These are phyloP conservation scores for Melospiza georgiana DNA, from an alignment of 2,113 vertebrate species.

Conservation along the genomic window DNA sequence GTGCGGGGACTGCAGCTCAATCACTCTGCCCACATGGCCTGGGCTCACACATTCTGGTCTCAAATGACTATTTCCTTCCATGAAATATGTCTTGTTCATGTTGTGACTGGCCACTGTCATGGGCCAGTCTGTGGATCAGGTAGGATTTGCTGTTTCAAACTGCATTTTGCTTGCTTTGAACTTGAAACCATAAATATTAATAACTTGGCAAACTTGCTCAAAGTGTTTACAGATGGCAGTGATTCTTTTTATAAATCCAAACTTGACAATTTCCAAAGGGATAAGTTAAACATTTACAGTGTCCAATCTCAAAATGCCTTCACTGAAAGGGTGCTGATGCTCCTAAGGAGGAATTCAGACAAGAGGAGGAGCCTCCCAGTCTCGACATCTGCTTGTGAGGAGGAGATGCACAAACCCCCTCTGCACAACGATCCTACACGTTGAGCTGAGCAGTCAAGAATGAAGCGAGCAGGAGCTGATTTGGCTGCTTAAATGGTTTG, in stretches of 20 bases:
- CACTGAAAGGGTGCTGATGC: neutral
- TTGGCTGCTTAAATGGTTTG: neutral
- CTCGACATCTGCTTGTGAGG: neutral
- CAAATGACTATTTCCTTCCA: accelerated
- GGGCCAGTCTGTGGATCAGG: neutral
- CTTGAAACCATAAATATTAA: neutral
- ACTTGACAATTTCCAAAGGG: neutral
- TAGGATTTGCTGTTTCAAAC: neutral
- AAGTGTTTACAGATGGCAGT: neutral
- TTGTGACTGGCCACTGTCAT: neutral
- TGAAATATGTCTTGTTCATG: neutral
- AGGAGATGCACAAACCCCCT: neutral
- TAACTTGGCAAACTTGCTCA: neutral
- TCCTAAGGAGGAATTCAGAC: neutral
- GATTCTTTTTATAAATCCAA: neutral
- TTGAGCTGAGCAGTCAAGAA: neutral
- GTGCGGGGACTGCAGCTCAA: neutral
- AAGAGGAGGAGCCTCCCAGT: neutral
- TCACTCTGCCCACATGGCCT: neutral
- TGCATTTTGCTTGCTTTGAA: neutral
- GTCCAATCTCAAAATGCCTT: neutral
- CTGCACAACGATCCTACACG: neutral
- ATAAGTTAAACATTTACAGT: accelerated
- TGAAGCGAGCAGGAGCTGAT: neutral
- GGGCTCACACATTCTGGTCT: neutral